These are phyloP conservation scores for Heliconius erato DNA, from an alignment of 2,888 invertebrate genomes.

Conservation along the genomic window DNA sequence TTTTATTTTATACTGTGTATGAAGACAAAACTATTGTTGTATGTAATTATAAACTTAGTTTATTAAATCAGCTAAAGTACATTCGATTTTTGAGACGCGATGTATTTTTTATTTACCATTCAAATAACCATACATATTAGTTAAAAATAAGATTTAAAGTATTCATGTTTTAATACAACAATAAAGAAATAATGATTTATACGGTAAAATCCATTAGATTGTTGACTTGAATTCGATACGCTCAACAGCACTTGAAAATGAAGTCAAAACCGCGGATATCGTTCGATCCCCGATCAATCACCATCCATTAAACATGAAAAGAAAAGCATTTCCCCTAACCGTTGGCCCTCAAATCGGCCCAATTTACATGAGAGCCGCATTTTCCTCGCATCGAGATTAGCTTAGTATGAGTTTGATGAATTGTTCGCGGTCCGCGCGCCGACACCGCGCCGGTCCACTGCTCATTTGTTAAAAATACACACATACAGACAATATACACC, in stretches of 20 bases:
- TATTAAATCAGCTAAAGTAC: too few relatives aligned
- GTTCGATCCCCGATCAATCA: constrained; percentile 83
- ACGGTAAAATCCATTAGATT: constrained; percentile 26
- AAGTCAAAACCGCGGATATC: constrained; percentile 84
- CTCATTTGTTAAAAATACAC: constrained; percentile 87
- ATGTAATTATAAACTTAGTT: too few relatives aligned
- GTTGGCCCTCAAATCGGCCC: constrained; percentile 84
- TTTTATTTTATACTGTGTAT: too few relatives aligned
- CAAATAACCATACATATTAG: background rate
- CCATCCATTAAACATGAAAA: constrained; percentile 86
- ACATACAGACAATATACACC: constrained; percentile 78
- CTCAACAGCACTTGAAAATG: constrained; percentile 77
- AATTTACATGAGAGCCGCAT: constrained; percentile 86
- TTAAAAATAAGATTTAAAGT: background rate
- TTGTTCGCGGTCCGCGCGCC: constrained; percentile 73
- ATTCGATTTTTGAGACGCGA: too few relatives aligned
- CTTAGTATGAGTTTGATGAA: constrained; percentile 86
- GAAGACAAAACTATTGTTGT: too few relatives aligned
- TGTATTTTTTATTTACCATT: background rate
- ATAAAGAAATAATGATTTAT: background rate
- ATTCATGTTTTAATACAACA: background rate
- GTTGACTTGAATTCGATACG: constrained; percentile 63
- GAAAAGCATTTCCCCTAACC: constrained; percentile 85
- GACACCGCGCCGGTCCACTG: constrained; percentile 69
- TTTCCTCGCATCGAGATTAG: constrained; percentile 86